phyloP scores from a whole-genome alignment of 64 coral and sea anemone species.

The Montipora sp. region DNA sequence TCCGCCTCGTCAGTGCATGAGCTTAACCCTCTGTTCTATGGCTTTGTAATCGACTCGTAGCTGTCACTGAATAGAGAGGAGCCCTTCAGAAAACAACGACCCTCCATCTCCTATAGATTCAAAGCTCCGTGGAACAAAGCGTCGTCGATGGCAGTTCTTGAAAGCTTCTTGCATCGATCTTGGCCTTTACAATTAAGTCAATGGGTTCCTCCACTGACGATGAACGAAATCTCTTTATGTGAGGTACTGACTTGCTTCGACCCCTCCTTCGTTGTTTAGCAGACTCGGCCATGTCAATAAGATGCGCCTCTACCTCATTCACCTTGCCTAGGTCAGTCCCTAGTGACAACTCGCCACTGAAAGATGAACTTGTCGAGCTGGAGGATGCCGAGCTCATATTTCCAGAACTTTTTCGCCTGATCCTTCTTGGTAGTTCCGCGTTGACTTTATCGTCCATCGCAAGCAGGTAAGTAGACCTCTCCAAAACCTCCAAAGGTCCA shows the following conservation, averaged over 20 bases:
- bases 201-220: neutral
- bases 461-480: neutral
- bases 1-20: no score
- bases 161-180: slow-evolving; percentile 36
- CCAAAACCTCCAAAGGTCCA: neutral
- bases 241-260: slow-evolving; percentile 26
- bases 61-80: neutral
- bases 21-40: no score
- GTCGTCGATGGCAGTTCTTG: slow-evolving; percentile 37
- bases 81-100: neutral
- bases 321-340: neutral
- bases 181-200: neutral
- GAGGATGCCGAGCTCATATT: slow-evolving; percentile 9
- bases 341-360: neutral
- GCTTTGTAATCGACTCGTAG: neutral
- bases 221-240: neutral
- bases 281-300: slow-evolving; percentile 15
- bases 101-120: neutral
- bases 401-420: neutral
- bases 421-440: neutral
- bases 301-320: slow-evolving; percentile 9
- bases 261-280: slow-evolving; percentile 6
- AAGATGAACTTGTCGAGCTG: neutral
- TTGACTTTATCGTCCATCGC: slow-evolving; percentile 27
- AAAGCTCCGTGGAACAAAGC: slow-evolving; percentile 45